Evolutionary conservation across 2,888 invertebrate species (phyloP).

Genomic region (Podotricha telesiphe): DNA sequence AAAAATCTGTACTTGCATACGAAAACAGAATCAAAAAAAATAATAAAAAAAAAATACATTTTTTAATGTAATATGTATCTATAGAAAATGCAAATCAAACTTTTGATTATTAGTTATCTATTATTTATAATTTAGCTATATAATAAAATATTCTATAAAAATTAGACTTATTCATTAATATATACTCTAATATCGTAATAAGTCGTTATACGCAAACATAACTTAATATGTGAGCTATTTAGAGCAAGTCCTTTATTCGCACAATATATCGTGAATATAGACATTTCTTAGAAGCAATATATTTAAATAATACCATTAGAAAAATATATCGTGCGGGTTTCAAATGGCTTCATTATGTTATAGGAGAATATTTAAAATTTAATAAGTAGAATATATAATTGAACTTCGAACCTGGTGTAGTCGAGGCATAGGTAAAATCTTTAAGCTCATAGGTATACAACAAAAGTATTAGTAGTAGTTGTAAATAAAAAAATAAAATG

Average conservation of each 20-base stretch:
- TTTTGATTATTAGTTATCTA: too few species aligned
- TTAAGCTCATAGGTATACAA: conserved; percentile 42
- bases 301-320: background rate
- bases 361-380: background rate
- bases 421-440: conserved; percentile 37
- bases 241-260: conserved; percentile 20
- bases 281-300: background rate
- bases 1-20: background rate
- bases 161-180: background rate
- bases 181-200: background rate
- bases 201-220: conserved; percentile 24
- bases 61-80: background rate
- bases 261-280: conserved; percentile 18
- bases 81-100: too few species aligned
- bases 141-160: background rate
- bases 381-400: background rate
- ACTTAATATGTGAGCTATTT: conserved; percentile 5
- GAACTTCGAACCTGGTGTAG: background rate
- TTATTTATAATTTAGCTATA: background rate
- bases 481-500: conserved; percentile 60
- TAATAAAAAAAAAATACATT: background rate
- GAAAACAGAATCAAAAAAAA: background rate
- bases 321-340: conserved; percentile 20
- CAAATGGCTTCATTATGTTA: background rate
- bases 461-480: conserved; percentile 45